Evolutionary conservation across 2,888 invertebrate genomes (phyloP).

Genomic region (Melinaea menophilus): DNA sequence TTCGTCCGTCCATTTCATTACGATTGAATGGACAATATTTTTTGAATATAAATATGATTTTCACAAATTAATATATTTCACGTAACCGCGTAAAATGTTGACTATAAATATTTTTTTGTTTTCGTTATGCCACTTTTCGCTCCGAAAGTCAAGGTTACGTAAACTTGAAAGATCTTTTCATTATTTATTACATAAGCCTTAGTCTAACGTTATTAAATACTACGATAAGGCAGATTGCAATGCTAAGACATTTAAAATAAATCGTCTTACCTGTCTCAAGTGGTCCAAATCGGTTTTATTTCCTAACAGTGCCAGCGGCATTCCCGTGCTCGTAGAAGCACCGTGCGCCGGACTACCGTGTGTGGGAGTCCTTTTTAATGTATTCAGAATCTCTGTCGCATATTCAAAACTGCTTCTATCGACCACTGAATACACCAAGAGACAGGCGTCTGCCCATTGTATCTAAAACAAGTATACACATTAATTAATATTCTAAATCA

Average conservation of each 20-base stretch:
- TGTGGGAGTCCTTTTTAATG: slow-evolving; percentile 77
- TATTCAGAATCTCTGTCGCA: slow-evolving; percentile 80
- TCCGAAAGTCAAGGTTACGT: neutral
- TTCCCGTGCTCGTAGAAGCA: slow-evolving; percentile 63
- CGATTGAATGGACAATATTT: too few species aligned
- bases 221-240: neutral
- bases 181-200: too few species aligned
- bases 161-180: neutral
- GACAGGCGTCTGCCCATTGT: slow-evolving; percentile 88
- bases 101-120: neutral
- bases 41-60: neutral
- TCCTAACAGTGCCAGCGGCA: slow-evolving; percentile 83
- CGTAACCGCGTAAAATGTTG: neutral
- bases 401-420: slow-evolving; percentile 84
- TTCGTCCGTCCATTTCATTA: too few species aligned
- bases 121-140: neutral
- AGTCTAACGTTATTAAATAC: slow-evolving; percentile 1
- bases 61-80: neutral
- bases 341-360: slow-evolving; percentile 79
- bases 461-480: slow-evolving; percentile 67
- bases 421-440: slow-evolving; percentile 87
- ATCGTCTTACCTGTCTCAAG: slow-evolving; percentile 81
- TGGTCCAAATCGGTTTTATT: slow-evolving; percentile 90
- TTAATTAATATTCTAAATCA: too few species aligned
- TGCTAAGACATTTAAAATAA: neutral